Evolutionary conservation across 2,888 invertebrate genomes (phyloP).

Genomic region (Cephus pygmeus): DNA sequence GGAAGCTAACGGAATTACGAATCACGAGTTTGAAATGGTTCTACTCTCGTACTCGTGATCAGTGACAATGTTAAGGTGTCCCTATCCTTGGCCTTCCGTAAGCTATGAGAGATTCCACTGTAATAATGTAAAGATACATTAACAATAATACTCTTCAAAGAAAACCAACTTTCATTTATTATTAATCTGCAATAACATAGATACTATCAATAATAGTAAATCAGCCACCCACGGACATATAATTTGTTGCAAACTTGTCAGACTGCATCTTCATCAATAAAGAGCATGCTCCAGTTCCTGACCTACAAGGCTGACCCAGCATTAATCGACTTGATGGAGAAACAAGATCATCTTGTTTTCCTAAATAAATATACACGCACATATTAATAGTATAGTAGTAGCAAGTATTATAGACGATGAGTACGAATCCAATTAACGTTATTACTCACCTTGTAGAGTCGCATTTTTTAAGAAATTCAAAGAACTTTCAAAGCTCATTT

Average conservation of each 20-base stretch:
- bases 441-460: slow-evolving; percentile 71
- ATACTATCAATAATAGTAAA: not conserved
- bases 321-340: slow-evolving; percentile 91
- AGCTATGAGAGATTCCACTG: no score
- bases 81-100: no score
- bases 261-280: slow-evolving; percentile 47
- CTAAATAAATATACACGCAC: slow-evolving; percentile 58
- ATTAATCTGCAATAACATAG: not conserved
- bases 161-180: not conserved
- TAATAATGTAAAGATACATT: not conserved
- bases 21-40: no score
- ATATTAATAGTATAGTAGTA: not conserved
- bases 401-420: not conserved
- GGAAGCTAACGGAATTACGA: no score
- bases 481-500: slow-evolving; percentile 98
- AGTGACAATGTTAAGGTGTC: no score
- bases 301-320: slow-evolving; percentile 83
- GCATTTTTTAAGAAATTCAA: slow-evolving; percentile 86
- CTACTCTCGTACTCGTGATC: no score
- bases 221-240: not conserved
- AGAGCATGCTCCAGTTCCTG: slow-evolving; percentile 85
- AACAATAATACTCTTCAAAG: not conserved
- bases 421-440: not conserved
- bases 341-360: slow-evolving; percentile 78
- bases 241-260: not conserved